Base-by-base conservation (phyloP, 1,140 invertebrate genomes). In the Hyles vespertilio region DNA sequence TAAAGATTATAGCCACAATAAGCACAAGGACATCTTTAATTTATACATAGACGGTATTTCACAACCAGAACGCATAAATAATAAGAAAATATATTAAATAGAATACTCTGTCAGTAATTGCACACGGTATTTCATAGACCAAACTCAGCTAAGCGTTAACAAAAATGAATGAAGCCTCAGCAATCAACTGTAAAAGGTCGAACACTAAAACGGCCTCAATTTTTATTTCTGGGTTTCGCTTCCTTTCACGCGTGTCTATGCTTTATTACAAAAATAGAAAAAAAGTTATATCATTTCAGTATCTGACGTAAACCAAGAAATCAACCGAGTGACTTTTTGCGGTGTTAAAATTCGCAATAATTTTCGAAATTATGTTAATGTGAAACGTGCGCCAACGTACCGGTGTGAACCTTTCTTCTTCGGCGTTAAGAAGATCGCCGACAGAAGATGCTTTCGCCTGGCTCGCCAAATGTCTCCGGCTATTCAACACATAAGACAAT, bases 401-500 rank as follows among this genome's bases (percentile, higher is more conserved):
- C 85, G 78, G 74, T 58, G 79, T 58, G 57, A 77, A 84, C 51
- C 82, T 77, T 56, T 86, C 85, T 45, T 88, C 84, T 32, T 86
- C 85, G 36, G 86, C 72, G 33, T 83, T 84, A 0, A 89, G 77
- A 47, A 89, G 81, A 63, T 89, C 85, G 8, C 86, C 88, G 10
- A 89, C 87, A 9, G 81, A 88, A 32, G 88, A 88, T 76, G 86
- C 83, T 61, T 80, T 84, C 54, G 79, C 72, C 63, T 85, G 83
- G 46, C 59, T 76, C 53, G 84, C 70, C 34, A 85, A 65, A 51
- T 86, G 81, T 66, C 78, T 70, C 57, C 88, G 70, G 62, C 72
- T 80, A 54, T 87, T 86, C 72, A 89, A 70, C 44, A 89, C 88
- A 58, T 81, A 84, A 11, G 87, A 88, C 63, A 89, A 67, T 72